phyloP scores from a whole-genome alignment of 2,113 vertebrate species.

The Poecilia latipinna region DNA sequence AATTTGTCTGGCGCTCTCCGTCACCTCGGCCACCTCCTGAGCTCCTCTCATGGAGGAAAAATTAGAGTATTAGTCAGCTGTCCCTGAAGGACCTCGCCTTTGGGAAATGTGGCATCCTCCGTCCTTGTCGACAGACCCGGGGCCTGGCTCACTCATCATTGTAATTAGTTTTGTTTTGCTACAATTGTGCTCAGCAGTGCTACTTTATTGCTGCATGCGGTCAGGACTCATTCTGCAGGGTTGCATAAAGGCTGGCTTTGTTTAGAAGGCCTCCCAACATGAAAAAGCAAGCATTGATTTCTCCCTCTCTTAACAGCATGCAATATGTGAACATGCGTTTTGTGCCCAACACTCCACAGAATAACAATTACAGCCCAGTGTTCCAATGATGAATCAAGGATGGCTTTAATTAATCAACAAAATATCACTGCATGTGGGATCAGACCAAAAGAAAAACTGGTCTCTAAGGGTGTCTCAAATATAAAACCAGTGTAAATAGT shows the following conservation, averaged over 20 bases:
- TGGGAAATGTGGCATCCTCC: slow-evolving; percentile 56
- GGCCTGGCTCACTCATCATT: slow-evolving; percentile 64
- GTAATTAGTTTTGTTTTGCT: slow-evolving; percentile 73
- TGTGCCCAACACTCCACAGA: slow-evolving; percentile 34
- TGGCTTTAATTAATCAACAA: slow-evolving; percentile 59
- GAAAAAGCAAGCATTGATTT: slow-evolving; percentile 53
- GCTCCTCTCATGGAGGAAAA: slow-evolving; percentile 52
- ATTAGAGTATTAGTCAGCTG: slow-evolving; percentile 71
- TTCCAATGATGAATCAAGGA: slow-evolving; percentile 51
- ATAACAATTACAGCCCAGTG: slow-evolving; percentile 53
- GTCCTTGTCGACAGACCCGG: slow-evolving; percentile 57
- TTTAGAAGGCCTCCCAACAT: slow-evolving; percentile 36
- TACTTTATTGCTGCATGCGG: slow-evolving; percentile 51
- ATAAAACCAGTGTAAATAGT: no score
- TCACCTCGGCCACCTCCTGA: slow-evolving; percentile 27
- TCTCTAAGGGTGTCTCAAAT: slow-evolving; percentile 29
- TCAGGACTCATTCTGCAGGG: slow-evolving; percentile 26
- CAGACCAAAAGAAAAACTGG: slow-evolving; percentile 24
- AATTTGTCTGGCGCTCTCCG: slow-evolving; percentile 55
- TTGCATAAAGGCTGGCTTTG: slow-evolving; percentile 35
- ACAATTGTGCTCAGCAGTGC: slow-evolving; percentile 57
- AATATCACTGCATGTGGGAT: slow-evolving; percentile 38
- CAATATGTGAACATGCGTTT: slow-evolving; percentile 53
- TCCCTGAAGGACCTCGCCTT: slow-evolving; percentile 65
- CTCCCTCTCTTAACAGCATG: slow-evolving; percentile 42